phyloP scores from a whole-genome alignment of 2,797 vertebrate species.

The Poeciliopsis infans region DNA sequence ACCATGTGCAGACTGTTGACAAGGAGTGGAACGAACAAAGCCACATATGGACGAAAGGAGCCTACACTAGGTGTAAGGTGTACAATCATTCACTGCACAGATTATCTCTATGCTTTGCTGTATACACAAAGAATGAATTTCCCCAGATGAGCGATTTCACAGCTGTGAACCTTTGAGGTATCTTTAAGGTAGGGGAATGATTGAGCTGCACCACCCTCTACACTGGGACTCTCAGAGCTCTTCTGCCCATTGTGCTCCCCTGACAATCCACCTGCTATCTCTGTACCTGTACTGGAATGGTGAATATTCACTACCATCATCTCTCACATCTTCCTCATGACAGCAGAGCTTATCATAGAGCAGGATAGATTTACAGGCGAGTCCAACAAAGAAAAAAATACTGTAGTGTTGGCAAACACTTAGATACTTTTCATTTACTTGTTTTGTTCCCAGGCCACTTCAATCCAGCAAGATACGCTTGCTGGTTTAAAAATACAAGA shows the following conservation, averaged over 20 bases:
- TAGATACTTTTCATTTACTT: not conserved
- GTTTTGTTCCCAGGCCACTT: not conserved
- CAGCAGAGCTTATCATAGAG: not conserved
- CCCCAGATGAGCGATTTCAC: constrained; percentile 50
- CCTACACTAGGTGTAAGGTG: constrained; percentile 6
- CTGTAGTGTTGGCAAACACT: not conserved
- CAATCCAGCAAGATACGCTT: not conserved
- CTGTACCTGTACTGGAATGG: not conserved
- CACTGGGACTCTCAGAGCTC: constrained; percentile 63
- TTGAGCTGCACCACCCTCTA: constrained; percentile 68
- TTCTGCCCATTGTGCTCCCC: constrained; percentile 45
- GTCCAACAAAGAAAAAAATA: not conserved
- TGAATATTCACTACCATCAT: constrained; percentile 1
- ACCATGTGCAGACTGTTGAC: constrained; percentile 36
- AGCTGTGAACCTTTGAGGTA: constrained; percentile 55
- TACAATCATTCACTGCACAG: constrained; percentile 17
- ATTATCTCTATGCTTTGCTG: constrained; percentile 28
- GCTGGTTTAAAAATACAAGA: not conserved
- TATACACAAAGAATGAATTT: constrained; percentile 35
- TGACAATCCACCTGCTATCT: constrained; percentile 52
- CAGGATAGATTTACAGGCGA: not conserved
- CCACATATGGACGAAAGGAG: constrained; percentile 6
- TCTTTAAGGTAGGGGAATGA: constrained; percentile 62
- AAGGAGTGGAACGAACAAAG: constrained; percentile 33
- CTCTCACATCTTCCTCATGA: not conserved